Evolutionary conservation across 2,888 invertebrate species (phyloP).

Genomic region (Furcula furcula): DNA sequence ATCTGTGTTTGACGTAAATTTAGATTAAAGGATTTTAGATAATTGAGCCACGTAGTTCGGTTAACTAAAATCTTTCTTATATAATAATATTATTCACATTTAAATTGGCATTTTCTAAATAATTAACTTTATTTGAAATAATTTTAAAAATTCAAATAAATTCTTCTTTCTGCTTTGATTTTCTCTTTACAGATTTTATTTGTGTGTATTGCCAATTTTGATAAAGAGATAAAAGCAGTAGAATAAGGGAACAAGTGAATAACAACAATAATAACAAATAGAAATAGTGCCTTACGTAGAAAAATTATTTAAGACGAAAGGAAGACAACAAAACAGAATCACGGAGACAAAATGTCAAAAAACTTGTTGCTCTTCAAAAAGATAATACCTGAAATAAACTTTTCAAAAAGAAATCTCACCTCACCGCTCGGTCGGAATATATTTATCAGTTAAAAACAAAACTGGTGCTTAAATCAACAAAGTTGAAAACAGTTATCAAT

Average conservation of each 20-base stretch:
- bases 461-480: slow-evolving; percentile 61
- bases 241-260: slow-evolving; percentile 69
- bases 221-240: slow-evolving; percentile 39
- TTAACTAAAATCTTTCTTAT: slow-evolving; percentile 56
- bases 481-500: slow-evolving; percentile 54
- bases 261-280: slow-evolving; percentile 53
- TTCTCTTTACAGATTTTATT: slow-evolving; percentile 73
- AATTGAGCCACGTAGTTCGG: slow-evolving; percentile 55
- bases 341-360: slow-evolving; percentile 81
- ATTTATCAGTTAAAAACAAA: slow-evolving; percentile 66
- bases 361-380: slow-evolving; percentile 75
- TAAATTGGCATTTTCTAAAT: slow-evolving; percentile 38
- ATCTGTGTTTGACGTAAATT: slow-evolving; percentile 50
- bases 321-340: slow-evolving; percentile 49
- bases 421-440: slow-evolving; percentile 68
- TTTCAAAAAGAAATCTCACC: slow-evolving; percentile 74
- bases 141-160: slow-evolving; percentile 46
- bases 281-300: slow-evolving; percentile 72
- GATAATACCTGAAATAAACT: slow-evolving; percentile 74
- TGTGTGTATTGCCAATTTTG: slow-evolving; percentile 37
- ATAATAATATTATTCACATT: slow-evolving; percentile 13
- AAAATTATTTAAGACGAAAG: slow-evolving; percentile 60
- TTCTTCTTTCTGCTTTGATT: slow-evolving; percentile 64
- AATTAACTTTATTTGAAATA: slow-evolving; percentile 16
- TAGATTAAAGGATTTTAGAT: slow-evolving; percentile 57